phyloP scores from a whole-genome alignment of 2,797 vertebrate species.

The Smutsia gigantea region DNA sequence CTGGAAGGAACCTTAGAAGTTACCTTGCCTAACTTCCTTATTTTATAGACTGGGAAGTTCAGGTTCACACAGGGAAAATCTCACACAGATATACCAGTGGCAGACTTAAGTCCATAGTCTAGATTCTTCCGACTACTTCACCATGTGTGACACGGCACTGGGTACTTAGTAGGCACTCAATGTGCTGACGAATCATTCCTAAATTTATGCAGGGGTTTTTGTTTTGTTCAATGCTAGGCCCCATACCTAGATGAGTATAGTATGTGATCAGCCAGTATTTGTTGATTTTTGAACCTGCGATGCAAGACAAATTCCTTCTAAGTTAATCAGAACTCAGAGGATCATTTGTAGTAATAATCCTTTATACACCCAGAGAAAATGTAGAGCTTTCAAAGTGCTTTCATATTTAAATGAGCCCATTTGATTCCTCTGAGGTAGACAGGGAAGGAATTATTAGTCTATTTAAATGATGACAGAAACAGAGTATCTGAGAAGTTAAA shows the following conservation, averaged over 20 bases:
- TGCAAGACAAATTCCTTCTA: constrained; percentile 25
- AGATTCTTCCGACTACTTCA: constrained; percentile 11
- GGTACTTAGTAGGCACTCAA: not conserved
- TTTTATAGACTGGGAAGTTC: not conserved
- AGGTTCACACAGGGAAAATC: not conserved
- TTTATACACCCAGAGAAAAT: constrained; percentile 17
- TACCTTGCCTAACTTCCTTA: not conserved
- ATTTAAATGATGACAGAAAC: not conserved
- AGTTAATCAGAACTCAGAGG: constrained; percentile 33
- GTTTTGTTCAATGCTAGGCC: not conserved
- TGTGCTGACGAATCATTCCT: not conserved
- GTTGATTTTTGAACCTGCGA: not conserved
- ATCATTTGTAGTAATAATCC: constrained; percentile 5
- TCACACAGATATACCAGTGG: not conserved
- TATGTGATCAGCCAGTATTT: not conserved
- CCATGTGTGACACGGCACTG: not conserved
- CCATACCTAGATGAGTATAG: not conserved
- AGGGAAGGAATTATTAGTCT: not conserved
- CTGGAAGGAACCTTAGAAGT: not conserved
- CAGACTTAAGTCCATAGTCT: not conserved
- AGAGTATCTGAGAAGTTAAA: not conserved
- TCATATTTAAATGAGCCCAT: constrained; percentile 7
- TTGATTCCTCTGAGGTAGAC: not conserved
- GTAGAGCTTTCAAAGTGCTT: constrained; percentile 12
- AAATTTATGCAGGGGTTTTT: not conserved